Conservation (phyloP, 2,797 vertebrate species). For the Arnoldichthys spilopterus region DNA sequence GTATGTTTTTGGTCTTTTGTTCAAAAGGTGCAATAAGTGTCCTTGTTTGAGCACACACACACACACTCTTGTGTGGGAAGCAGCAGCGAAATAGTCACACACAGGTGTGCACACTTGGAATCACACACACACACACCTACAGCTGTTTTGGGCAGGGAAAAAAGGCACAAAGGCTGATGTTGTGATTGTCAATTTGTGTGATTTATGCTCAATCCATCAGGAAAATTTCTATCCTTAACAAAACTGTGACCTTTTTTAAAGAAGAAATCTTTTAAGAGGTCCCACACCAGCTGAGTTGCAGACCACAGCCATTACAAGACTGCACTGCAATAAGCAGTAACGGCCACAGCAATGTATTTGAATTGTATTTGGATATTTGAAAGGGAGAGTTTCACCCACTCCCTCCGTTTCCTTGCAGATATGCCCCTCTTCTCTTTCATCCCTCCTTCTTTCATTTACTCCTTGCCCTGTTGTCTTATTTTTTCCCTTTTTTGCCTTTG, state of each 20-base stretch:
- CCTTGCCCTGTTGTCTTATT: not conserved
- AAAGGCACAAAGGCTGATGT: constrained; percentile 54
- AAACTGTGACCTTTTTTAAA: constrained; percentile 64
- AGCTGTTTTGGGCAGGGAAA: constrained; percentile 18
- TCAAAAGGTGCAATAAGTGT: constrained; percentile 74
- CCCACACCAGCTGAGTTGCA: constrained; percentile 70
- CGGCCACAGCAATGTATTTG: constrained; percentile 43
- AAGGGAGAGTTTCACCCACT: constrained; percentile 37
- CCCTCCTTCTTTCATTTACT: constrained; percentile 61
- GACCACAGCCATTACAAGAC: constrained; percentile 37
- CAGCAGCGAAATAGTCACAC: constrained; percentile 3
- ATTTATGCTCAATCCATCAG: constrained; percentile 69
- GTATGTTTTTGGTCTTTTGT: constrained; percentile 80
- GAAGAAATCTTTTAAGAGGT: constrained; percentile 61
- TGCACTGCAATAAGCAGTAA: constrained; percentile 70
- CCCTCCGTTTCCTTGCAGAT: constrained; percentile 8
- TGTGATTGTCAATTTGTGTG: constrained; percentile 65
- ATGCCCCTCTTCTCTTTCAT: constrained; percentile 49
- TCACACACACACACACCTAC: constrained; percentile 39
- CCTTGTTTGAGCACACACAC: constrained; percentile 43
- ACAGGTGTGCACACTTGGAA: constrained; percentile 9
- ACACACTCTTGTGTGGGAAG: not conserved
- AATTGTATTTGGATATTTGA: constrained; percentile 26
- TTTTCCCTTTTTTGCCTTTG: constrained; percentile 14
- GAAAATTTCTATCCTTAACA: constrained; percentile 45